These are phyloP conservation scores for Cyanoramphus novaezelandiae DNA, from an alignment of 2,113 vertebrate species.

Conservation along the genomic window DNA sequence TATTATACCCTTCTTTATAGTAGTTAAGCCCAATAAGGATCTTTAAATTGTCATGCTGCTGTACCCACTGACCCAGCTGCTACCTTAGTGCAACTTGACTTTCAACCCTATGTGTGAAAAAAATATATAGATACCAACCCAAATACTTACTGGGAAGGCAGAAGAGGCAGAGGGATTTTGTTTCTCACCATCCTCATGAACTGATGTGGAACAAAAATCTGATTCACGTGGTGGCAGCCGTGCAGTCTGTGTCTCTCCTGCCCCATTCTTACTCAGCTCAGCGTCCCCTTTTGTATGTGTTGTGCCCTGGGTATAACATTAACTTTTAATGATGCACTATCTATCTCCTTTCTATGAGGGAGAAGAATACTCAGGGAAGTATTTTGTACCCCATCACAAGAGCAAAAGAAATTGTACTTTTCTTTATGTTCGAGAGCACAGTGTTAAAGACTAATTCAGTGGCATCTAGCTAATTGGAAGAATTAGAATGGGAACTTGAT, in stretches of 20 bases:
- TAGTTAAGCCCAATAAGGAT: neutral
- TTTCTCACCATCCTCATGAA: neutral
- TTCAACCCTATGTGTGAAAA: neutral
- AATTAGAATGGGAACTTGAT: neutral
- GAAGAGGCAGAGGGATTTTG: neutral
- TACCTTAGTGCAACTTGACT: neutral
- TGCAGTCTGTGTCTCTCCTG: neutral
- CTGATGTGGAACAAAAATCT: neutral
- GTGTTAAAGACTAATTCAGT: neutral
- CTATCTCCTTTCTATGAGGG: neutral
- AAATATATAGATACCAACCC: neutral
- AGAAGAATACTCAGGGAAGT: neutral
- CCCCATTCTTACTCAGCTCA: neutral
- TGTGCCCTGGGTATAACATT: fast-evolving
- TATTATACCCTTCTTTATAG: neutral
- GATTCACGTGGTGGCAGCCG: fast-evolving
- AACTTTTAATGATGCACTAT: neutral
- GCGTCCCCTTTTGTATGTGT: neutral
- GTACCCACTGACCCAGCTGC: neutral
- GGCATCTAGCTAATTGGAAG: neutral
- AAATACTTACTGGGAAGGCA: neutral
- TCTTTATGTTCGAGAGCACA: neutral
- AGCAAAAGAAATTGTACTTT: neutral
- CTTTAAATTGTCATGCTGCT: neutral
- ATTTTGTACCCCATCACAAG: neutral